Base-by-base conservation (phyloP, 2,113 vertebrate species). In the Dascyllus trimaculatus region DNA sequence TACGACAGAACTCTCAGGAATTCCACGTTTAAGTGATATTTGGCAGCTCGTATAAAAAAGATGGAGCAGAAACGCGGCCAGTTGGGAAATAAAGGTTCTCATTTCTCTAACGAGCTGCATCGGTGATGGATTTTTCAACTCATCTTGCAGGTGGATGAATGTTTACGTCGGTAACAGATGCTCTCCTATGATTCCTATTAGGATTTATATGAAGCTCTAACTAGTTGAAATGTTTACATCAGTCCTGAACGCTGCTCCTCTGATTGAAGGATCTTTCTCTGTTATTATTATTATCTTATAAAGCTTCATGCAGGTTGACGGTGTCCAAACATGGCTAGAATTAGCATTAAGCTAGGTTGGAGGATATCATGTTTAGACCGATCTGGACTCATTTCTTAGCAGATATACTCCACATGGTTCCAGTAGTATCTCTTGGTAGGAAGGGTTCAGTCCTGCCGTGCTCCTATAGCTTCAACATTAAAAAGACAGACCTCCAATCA, bases 161-260 rank as follows among this genome's bases (percentile, higher is more conserved):
- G 21, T 52, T 65, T 25, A 35, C n/a, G 10, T 43, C 13, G 0
- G 24, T 32, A 38, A 25, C 2, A 14, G 24, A 40, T 10, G 21
- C 45, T 68, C 59, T 60, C 38, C 48, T n/a, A 60, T 4, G 5
- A 60, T 60, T 48, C 24, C 21, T 43, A n/a, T 51, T 4, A 22
- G 22, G 15, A 24, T 43, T 29, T 49, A 63, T 61, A 24, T 43
- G 19, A 69, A 69, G 2, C 22, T 26, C 45, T 56, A 38, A 22
- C 19, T 29, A 58, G 64, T 29, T 22, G 35, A 65, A 58, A 78
- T 82, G 68, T n/a, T n/a, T n/a, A n/a, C n/a, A n/a, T 62, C 74
- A 78, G 61, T 24, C 22, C 54, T 5, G 61, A 61, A 68, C 61
- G 62, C 25, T 72, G 15, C 43, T 57, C 6, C 19, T 64, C 56